Evolutionary conservation across 2,888 invertebrate genomes (phyloP).

Genomic region (Pyrochroa serraticornis): DNA sequence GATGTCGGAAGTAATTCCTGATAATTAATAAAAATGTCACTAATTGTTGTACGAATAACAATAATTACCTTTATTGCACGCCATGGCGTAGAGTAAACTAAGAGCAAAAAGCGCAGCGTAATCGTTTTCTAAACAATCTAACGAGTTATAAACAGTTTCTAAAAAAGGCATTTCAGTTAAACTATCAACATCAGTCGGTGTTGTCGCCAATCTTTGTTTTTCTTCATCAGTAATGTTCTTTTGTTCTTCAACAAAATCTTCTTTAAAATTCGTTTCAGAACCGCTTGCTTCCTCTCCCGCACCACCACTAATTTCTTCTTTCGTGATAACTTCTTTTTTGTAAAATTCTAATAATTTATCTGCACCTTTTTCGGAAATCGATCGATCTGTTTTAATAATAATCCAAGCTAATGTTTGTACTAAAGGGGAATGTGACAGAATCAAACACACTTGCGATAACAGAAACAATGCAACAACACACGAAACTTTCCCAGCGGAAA

Average conservation of each 20-base stretch:
- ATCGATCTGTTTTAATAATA: slow-evolving; percentile 79
- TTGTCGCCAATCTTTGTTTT: slow-evolving; percentile 65
- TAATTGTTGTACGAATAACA: neutral
- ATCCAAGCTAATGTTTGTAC: slow-evolving; percentile 91
- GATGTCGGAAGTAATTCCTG: slow-evolving; percentile 84
- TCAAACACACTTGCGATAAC: slow-evolving; percentile 93
- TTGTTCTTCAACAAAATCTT: slow-evolving; percentile 59
- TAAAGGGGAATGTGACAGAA: slow-evolving; percentile 88
- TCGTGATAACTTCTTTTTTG: slow-evolving; percentile 43
- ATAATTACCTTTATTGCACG: slow-evolving; percentile 86
- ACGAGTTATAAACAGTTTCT: slow-evolving; percentile 84
- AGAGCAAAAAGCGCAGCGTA: slow-evolving; percentile 90
- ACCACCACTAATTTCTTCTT: slow-evolving; percentile 28
- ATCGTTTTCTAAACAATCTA: slow-evolving; percentile 92
- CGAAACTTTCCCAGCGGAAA: slow-evolving; percentile 69
- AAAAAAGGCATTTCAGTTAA: slow-evolving; percentile 78
- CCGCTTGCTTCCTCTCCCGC: slow-evolving; percentile 41
- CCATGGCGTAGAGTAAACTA: slow-evolving; percentile 90
- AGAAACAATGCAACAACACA: slow-evolving; percentile 90
- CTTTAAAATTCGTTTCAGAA: slow-evolving; percentile 39
- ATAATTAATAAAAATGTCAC: slow-evolving; percentile 30
- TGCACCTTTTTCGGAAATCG: slow-evolving; percentile 52
- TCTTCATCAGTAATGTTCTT: slow-evolving; percentile 93
- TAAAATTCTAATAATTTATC: slow-evolving; percentile 54
- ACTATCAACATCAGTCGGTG: slow-evolving; percentile 49